Evolutionary conservation across 2,113 vertebrate species (phyloP).

Genomic region (Oncorhynchus tshawytscha): DNA sequence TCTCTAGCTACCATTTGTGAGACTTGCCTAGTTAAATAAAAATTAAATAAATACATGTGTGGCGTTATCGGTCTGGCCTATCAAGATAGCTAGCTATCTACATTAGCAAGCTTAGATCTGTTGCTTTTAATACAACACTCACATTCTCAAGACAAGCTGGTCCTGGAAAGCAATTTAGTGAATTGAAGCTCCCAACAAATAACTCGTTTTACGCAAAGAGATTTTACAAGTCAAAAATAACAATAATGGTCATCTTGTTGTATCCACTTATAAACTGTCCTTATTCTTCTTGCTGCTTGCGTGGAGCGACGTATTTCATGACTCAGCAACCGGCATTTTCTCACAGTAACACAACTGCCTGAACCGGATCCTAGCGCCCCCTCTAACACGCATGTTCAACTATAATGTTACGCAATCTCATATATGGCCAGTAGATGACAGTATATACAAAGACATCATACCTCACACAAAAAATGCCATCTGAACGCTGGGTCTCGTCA

Average conservation of each 20-base stretch:
- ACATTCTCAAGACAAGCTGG: slow-evolving; percentile 22
- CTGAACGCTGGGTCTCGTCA: neutral
- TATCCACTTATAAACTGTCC: neutral
- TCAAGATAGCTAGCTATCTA: neutral
- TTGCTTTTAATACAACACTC: neutral
- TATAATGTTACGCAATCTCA: neutral
- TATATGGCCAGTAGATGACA: slow-evolving; percentile 42
- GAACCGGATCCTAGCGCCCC: slow-evolving; percentile 16
- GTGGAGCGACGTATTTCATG: slow-evolving; percentile 25
- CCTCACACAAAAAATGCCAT: neutral
- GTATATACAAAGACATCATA: slow-evolving; percentile 33
- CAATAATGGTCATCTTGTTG: neutral
- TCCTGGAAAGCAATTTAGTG: neutral
- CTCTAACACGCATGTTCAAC: neutral
- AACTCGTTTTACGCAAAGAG: neutral
- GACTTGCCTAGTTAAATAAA: no score
- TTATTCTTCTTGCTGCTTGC: slow-evolving; percentile 24
- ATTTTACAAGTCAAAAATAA: neutral
- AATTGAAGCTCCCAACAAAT: neutral
- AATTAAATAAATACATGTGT: no score
- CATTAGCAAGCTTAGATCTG: no score
- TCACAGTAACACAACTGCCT: neutral
- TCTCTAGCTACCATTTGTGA: no score
- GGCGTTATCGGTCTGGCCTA: neutral
- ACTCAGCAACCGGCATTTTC: slow-evolving; percentile 42